Evolutionary conservation across 1,140 invertebrate genomes (phyloP).

Genomic region (Diachasmimorpha longicaudata): DNA sequence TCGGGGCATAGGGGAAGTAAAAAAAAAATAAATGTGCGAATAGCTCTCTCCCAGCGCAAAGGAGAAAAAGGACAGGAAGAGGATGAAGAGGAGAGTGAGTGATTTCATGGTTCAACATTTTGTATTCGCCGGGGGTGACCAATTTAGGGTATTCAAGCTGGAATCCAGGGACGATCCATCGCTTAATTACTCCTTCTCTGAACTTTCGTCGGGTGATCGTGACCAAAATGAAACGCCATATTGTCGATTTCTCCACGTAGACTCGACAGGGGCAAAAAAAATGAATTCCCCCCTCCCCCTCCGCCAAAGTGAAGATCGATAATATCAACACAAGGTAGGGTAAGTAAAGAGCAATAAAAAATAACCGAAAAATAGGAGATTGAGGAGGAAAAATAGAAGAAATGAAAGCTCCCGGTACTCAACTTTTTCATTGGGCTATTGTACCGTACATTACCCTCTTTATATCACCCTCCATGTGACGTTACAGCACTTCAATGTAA

Average conservation of each 20-base stretch:
- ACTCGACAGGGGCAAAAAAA: background rate
- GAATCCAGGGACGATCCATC: slow-evolving; percentile 32
- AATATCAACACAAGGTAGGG: slow-evolving; percentile 17
- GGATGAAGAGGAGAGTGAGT: background rate
- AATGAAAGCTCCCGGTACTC: background rate
- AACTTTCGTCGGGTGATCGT: slow-evolving; percentile 33
- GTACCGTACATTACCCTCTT: background rate
- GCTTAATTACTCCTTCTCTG: slow-evolving; percentile 35
- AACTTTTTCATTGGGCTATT: background rate
- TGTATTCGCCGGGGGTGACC: slow-evolving; percentile 23
- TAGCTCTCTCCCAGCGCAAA: background rate
- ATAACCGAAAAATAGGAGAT: background rate
- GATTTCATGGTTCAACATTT: slow-evolving; percentile 8
- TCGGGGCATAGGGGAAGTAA: background rate
- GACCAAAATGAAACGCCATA: slow-evolving; percentile 34
- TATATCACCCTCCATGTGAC: background rate
- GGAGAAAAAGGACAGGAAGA: background rate
- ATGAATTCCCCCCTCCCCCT: slow-evolving; percentile 22
- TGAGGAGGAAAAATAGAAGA: background rate
- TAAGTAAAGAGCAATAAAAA: slow-evolving; percentile 7
- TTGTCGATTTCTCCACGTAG: background rate
- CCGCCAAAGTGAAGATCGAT: slow-evolving; percentile 19
- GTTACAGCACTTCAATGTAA: background rate
- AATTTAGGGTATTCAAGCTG: slow-evolving; percentile 27
- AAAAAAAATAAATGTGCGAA: slow-evolving; percentile 4